Evolutionary conservation across 2,888 invertebrate species (phyloP).

Genomic region (Tipula confusa): DNA sequence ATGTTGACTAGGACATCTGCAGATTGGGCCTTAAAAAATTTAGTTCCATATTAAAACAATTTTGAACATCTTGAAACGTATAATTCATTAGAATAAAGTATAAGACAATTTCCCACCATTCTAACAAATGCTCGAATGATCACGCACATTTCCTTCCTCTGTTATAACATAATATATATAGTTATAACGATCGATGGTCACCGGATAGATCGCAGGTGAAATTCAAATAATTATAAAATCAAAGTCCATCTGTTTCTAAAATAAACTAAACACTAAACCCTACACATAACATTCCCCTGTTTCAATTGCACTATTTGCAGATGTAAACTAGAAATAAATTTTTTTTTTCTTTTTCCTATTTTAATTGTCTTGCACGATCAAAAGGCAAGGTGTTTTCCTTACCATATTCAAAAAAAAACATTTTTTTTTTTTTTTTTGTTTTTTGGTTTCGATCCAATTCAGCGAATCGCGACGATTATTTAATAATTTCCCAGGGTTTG

Average conservation of each 20-base stretch:
- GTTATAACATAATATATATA: background rate
- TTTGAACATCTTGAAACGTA: no score
- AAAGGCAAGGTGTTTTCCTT: conserved; percentile 25
- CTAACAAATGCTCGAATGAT: background rate
- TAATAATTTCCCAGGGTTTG: conserved; percentile 20
- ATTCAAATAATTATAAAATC: background rate
- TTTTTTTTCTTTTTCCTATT: background rate
- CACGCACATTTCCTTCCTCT: background rate
- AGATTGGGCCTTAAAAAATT: no score
- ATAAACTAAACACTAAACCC: background rate
- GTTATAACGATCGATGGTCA: background rate
- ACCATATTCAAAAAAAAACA: no score
- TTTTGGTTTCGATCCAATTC: conserved; percentile 4
- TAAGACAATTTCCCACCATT: background rate
- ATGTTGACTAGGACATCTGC: no score
- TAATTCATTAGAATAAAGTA: no score
- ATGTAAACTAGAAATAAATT: background rate
- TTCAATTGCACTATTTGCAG: conserved; percentile 12
- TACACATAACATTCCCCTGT: background rate
- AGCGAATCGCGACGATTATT: conserved; percentile 25
- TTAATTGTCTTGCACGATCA: background rate
- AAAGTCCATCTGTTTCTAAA: background rate
- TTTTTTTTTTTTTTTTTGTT: background rate
- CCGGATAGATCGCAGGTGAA: conserved; percentile 20
- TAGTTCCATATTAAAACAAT: no score